Evolutionary conservation across 2,888 invertebrate genomes (phyloP).

Genomic region (Oscheius sp.): DNA sequence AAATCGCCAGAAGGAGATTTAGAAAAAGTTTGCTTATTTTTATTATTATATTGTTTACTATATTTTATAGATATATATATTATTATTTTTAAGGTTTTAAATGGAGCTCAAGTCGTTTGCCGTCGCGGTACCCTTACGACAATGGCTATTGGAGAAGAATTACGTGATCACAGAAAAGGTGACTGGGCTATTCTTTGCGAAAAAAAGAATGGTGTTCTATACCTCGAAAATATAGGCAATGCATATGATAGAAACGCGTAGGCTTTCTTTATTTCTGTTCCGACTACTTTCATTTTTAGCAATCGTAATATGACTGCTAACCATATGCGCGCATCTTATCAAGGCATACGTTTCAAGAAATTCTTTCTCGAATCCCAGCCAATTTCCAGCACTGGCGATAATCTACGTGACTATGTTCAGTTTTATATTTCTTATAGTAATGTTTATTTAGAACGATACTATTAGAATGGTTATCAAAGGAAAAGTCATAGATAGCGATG

Average conservation of each 20-base stretch:
- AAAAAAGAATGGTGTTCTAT: neutral
- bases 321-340: neutral
- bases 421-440: too few relatives aligned
- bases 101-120: conserved; percentile 2
- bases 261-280: neutral
- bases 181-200: conserved; percentile 1
- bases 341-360: conserved; percentile 2
- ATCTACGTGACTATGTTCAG: too few relatives aligned
- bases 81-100: conserved; percentile 5
- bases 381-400: too few relatives aligned
- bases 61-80: too few relatives aligned
- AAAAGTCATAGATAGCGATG: too few relatives aligned
- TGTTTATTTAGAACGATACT: too few relatives aligned
- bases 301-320: neutral
- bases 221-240: neutral
- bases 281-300: too few relatives aligned
- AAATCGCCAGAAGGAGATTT: conserved; percentile 9
- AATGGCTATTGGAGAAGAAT: conserved; percentile 10
- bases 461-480: conserved; percentile 10
- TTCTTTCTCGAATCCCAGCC: neutral
- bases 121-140: neutral
- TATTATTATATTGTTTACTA: too few relatives aligned
- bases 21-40: conserved; percentile 1
- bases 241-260: neutral
- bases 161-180: conserved; percentile 7